Conservation (phyloP, 1,140 invertebrate genomes). For the Drosophila athabasca region DNA sequence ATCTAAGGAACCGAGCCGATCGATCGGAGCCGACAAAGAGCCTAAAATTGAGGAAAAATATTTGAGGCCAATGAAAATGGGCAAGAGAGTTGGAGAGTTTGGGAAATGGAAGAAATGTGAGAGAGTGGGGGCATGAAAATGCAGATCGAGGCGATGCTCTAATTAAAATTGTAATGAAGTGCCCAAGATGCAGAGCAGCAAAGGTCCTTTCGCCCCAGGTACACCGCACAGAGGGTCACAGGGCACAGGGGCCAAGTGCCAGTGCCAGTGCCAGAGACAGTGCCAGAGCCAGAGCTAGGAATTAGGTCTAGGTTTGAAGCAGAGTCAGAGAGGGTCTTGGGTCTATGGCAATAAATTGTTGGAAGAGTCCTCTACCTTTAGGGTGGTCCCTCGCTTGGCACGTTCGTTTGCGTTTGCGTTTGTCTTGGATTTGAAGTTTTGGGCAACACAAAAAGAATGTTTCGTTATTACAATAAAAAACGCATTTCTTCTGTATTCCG, state of each 20-base stretch:
- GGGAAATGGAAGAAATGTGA: no score
- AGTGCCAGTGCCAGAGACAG: no score
- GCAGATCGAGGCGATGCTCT: slow-evolving; percentile 63
- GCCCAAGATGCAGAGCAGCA: slow-evolving; percentile 51
- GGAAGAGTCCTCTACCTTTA: slow-evolving; percentile 22
- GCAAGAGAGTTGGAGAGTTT: slow-evolving; percentile 1
- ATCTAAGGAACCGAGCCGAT: slow-evolving; percentile 12
- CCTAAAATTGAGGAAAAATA: slow-evolving; percentile 31
- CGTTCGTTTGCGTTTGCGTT: slow-evolving; percentile 51
- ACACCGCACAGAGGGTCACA: slow-evolving; percentile 15
- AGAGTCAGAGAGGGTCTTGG: background rate
- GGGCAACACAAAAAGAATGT: slow-evolving; percentile 10
- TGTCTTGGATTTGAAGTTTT: slow-evolving; percentile 29
- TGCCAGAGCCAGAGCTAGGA: background rate
- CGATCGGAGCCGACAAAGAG: slow-evolving; percentile 47
- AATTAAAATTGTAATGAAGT: slow-evolving; percentile 80
- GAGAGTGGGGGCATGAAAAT: slow-evolving; percentile 29
- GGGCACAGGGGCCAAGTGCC: background rate
- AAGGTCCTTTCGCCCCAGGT: slow-evolving; percentile 47
- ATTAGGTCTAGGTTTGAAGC: background rate
- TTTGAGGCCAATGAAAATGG: slow-evolving; percentile 22
- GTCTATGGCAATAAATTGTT: slow-evolving; percentile 63
- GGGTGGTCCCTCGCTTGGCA: slow-evolving; percentile 70
- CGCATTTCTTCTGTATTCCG: slow-evolving; percentile 42
- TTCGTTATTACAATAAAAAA: slow-evolving; percentile 74